Percentiles rank a stretch among this genome's conserved stretches.
phyloP scores from a whole-genome alignment of 1,140 invertebrate species.

The Nilaparvata lugens region DNA sequence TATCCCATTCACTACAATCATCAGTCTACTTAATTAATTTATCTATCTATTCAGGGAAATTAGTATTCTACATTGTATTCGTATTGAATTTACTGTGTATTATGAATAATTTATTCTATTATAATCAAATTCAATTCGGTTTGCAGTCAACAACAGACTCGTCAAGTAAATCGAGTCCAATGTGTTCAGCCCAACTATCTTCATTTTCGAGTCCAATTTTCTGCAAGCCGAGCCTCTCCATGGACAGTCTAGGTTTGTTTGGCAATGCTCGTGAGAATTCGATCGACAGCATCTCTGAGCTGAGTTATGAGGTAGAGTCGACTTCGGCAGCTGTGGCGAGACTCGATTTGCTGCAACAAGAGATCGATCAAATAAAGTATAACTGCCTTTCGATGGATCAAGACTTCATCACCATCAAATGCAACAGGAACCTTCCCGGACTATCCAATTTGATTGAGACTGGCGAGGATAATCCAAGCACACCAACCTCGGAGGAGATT shows the following conservation, averaged over 20 bases:
- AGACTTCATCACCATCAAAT: constrained; percentile 29
- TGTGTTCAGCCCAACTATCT: neutral
- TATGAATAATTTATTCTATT: no score
- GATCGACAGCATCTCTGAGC: constrained; percentile 30
- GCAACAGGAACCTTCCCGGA: constrained; percentile 27
- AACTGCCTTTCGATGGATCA: constrained; percentile 31
- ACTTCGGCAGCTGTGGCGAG: constrained; percentile 14
- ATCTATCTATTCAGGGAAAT: no score
- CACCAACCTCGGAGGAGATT: constrained; percentile 5
- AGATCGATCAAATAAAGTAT: constrained; percentile 29
- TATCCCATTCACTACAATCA: no score
- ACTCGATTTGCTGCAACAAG: constrained; percentile 28
- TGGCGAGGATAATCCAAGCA: neutral
- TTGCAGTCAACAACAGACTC: neutral
- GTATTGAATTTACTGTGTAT: no score
- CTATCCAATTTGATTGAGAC: constrained; percentile 24
- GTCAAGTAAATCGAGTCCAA: neutral
- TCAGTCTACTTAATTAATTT: no score
- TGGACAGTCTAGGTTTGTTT: constrained; percentile 13
- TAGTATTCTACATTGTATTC: no score
- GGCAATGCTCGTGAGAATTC: constrained; percentile 19
- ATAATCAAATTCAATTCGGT: no score
- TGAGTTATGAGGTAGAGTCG: constrained; percentile 26
- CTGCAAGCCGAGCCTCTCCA: constrained; percentile 10
- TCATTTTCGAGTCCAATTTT: constrained; percentile 6